Evolutionary conservation across 2,888 invertebrate genomes (phyloP), one percentile per base, ranked within the genome.

Genomic region (Cantharis rufa): DNA sequence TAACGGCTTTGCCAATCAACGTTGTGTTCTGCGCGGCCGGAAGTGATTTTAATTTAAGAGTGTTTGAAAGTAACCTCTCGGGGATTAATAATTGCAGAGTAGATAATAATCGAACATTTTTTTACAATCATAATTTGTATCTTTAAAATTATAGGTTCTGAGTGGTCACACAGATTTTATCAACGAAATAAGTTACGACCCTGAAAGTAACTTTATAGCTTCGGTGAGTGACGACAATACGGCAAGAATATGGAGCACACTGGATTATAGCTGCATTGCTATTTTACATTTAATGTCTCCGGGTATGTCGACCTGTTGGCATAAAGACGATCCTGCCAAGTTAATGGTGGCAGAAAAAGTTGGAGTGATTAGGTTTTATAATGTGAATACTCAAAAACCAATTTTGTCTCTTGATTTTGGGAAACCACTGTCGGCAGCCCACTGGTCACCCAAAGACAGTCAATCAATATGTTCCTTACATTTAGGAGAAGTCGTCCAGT

Each of bases 141-240:
- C 16, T 64, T 27, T 16, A 24, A 71, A 18, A 21, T 66, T 70
- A 73, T 71, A 92, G 92, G 86, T 90, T 72, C 84, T 92, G 61
- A 87, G 88, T 78, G 93, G 93, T 3, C 94, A 94, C 84, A 90
- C 88, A 28, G 92, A 91, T 85, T 94, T 93, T 84, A 89, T 94
- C 13, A 95, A 95, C 86, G 91, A 91, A 79, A 86, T 94, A 16
- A 89, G 91, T 10, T 95, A 92, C 89, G 93, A 94, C 83, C 90
- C 92, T 13, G 92, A 92, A 75, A 94, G 94, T 24, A 91, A 91
- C 75, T 90, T 91, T 81, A 85, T 95, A 71, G 94, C 93, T 15
- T 94, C 94, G n/a, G 92, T 92, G 1, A 92, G 94, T 81, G 95
- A 95, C 87, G 95, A 95, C 86, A 91, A 92, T 80, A 92, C 93